A percentile compares a stretch with the other conserved stretches of the same genome.
phyloP scores from a whole-genome alignment of 1,140 invertebrate genomes.

The Papilio dardanus region DNA sequence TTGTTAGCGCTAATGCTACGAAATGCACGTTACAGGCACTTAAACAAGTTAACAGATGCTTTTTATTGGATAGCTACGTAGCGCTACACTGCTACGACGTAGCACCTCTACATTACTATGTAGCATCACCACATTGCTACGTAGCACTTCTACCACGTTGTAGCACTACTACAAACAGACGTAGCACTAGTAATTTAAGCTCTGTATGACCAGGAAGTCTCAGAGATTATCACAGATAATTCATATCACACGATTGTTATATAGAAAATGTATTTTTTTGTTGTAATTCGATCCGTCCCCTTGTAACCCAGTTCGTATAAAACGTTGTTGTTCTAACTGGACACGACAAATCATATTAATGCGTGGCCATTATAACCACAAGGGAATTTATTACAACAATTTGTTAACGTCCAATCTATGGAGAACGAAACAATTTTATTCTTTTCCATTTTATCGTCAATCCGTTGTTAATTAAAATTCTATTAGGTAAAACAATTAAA shows the following conservation, averaged over 20 bases:
- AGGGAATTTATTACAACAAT: constrained; percentile 16
- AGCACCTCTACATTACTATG: too few relatives aligned
- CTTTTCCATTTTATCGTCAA: neutral
- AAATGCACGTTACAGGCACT: neutral
- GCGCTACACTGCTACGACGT: too few relatives aligned
- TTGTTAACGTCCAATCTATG: constrained; percentile 17
- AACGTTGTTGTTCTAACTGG: constrained; percentile 11
- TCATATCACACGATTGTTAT: too few relatives aligned
- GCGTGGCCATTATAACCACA: constrained; percentile 15
- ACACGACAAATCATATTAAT: constrained; percentile 23
- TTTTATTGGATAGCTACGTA: too few relatives aligned
- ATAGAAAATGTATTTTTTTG: too few relatives aligned
- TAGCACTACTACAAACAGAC: too few relatives aligned
- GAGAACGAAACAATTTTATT: neutral
- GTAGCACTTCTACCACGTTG: too few relatives aligned
- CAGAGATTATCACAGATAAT: too few relatives aligned
- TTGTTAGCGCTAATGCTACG: neutral
- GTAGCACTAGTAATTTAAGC: too few relatives aligned
- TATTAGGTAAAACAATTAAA: neutral
- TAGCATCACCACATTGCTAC: too few relatives aligned
- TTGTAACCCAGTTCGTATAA: neutral
- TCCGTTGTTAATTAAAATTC: neutral
- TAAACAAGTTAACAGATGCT: neutral
- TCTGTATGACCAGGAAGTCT: too few relatives aligned
- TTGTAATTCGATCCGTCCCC: neutral